Percentiles rank a stretch among this genome's conserved stretches.
Evolutionary conservation across 2,888 invertebrate species (phyloP).

Genomic region (Sphaeridia pumilis): DNA sequence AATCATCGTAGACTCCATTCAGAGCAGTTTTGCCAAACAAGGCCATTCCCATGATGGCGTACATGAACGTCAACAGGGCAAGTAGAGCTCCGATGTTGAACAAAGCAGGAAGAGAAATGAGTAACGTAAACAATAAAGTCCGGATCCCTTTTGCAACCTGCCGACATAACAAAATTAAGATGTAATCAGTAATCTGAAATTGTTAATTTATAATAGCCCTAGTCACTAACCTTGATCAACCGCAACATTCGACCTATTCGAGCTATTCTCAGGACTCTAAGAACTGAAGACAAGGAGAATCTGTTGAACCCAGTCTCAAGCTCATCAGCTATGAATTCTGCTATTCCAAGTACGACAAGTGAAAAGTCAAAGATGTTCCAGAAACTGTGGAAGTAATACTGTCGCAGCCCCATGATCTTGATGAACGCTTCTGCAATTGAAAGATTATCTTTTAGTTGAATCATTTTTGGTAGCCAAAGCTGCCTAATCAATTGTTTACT

Average conservation of each 20-base stretch:
- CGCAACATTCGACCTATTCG: constrained; percentile 95
- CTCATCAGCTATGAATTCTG: constrained; percentile 58
- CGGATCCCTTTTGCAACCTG: constrained; percentile 91
- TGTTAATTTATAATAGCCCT: no score
- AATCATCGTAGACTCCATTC: constrained; percentile 77
- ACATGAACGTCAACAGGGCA: constrained; percentile 87
- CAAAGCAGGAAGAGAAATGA: constrained; percentile 85
- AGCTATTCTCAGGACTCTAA: constrained; percentile 94
- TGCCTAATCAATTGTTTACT: no score
- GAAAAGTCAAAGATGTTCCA: constrained; percentile 96
- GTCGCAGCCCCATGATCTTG: constrained; percentile 82
- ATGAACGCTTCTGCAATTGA: constrained; percentile 77
- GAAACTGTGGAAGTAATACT: constrained; percentile 89
- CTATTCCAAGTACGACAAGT: constrained; percentile 76
- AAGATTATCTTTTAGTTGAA: no score
- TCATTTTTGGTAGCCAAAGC: no score
- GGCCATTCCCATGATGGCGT: constrained; percentile 93
- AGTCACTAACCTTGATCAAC: constrained; percentile 69
- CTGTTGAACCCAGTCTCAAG: constrained; percentile 51
- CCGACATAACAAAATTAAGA: neutral
- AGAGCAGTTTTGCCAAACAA: constrained; percentile 83
- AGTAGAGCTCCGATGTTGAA: constrained; percentile 90
- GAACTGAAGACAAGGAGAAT: constrained; percentile 87
- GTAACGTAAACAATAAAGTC: constrained; percentile 83
- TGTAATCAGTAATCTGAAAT: no score